Base-by-base conservation (phyloP, 2,113 vertebrate species). In the Sterrhoptilus dennistouni region DNA sequence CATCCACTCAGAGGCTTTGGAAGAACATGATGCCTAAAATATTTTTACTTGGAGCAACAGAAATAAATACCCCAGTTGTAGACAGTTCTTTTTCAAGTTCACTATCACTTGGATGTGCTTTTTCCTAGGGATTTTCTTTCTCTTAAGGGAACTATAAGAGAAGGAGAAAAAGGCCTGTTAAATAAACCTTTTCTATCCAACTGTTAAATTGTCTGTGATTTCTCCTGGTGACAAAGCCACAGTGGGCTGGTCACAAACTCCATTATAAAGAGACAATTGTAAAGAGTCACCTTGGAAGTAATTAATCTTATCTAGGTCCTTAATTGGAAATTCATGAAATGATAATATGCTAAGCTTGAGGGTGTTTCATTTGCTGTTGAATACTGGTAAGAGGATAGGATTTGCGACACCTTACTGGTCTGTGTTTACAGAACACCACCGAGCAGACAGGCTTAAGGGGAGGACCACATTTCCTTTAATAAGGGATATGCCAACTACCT, bases 241-340 rank as follows among this genome's bases (percentile, higher is more conserved):
- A n/a, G 23, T 42, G 64, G 45, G 75, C 35, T 74, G 47, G 44
- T 89, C 90, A 42, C 44, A 92, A 86, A 92, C 76, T 81, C 54
- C 54, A 65, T 93, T 71, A 93, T 72, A 68, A 77, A 44, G 36
- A 93, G 57, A 85, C 27, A 64, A 54, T 50, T 78, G 56, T 47
- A 42, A 94, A 89, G 76, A 74, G 35, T 92, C 65, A 92, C 40
- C 61, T 61, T 88, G 60, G 82, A 92, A 95, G 83, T 61, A 87
- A 95, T 92, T 93, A 94, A 91, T 90, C 66, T 92, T 96, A 96
- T 95, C 95, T 85, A 44, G 92, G n/a, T 89, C 74, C 87, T 95
- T 90, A 91, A 83, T 84, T 93, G 83, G 69, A 79, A 94, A 92
- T 92, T 86, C 94, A 93, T 74, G 87, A 66, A 84, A 87, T 91